Evolutionary conservation across 2,888 invertebrate species (phyloP), one percentile per base, ranked within the genome.

Genomic region (Drosophila sordidapex): DNA sequence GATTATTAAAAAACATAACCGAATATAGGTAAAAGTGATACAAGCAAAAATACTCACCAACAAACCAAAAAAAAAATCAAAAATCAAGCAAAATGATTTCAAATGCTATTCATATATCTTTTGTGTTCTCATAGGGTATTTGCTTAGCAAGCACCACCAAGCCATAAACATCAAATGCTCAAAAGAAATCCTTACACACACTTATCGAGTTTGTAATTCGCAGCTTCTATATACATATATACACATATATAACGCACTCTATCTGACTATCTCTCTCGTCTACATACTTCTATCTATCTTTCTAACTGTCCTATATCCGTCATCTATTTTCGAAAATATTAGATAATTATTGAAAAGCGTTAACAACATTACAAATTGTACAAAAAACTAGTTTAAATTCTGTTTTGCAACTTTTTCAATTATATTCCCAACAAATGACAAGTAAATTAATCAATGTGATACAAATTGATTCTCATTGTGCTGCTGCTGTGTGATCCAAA

Each of bases 1-100:
- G 92, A 93, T 93, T 93, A 92, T 92, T 93, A 92, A 93, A 93
- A 92, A 93, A 92, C 93, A 93, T 93, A 91, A 92, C 92, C 91
- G 93, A 93, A 92, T 92, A 92, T 93, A 93, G 93, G 93, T 93
- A 93, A 93, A 91, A 76, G 74, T 72, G 81, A 59, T 52, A 49
- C 74, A 70, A 69, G 51, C 40, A 68, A 57, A 79, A 74, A 40
- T 67, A 68, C 68, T 67, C 58, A 68, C 58, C 67, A 27, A 27
- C 13, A 27, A 21, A 21, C 21, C 21, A 21, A 76, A 64, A 53
- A 57, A 53, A 29, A 29, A 29, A 29, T 29, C 29, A 7, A 68
- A 74, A 87, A 79, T 61, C 70, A 71, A 74, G 60, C 74, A 78
- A 67, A 46, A 72, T 65, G 71, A 75, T 70, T 70, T 74, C 71